These are phyloP conservation scores for Coilia nasus DNA, from an alignment of 2,797 vertebrate genomes.

Conservation along the genomic window DNA sequence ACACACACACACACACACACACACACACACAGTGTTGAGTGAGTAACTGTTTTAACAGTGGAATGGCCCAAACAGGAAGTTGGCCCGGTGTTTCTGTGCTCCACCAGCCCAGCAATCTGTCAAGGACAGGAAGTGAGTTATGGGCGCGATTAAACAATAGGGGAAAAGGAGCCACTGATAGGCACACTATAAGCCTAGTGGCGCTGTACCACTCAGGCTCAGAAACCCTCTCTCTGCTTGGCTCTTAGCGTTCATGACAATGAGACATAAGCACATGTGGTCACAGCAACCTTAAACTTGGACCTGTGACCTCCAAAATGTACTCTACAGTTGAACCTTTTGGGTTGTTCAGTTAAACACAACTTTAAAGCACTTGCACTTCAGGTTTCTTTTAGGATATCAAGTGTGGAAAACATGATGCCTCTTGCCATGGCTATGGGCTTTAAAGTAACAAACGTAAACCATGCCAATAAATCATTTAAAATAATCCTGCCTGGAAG, in stretches of 20 bases:
- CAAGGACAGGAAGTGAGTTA: background rate
- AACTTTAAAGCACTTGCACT: too few species aligned
- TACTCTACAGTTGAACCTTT: too few species aligned
- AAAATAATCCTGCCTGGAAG: too few species aligned
- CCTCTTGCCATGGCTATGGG: too few species aligned
- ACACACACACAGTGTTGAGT: background rate
- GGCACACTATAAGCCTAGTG: background rate
- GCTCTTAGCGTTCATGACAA: background rate
- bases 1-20: slow-evolving; percentile 4
- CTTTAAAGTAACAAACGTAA: too few species aligned
- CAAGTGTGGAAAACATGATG: too few species aligned
- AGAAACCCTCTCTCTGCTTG: background rate
- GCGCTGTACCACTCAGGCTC: background rate
- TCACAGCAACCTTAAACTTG: too few species aligned
- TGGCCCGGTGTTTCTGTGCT: background rate
- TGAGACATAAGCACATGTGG: too few species aligned
- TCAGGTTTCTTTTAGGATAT: too few species aligned
- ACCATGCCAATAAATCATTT: too few species aligned
- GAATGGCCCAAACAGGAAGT: background rate
- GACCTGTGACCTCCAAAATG: too few species aligned
- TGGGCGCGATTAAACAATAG: background rate
- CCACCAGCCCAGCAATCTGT: background rate
- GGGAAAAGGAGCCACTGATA: background rate
- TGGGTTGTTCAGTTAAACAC: too few species aligned
- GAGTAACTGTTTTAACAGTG: slow-evolving; percentile 1